Evolutionary conservation across 2,113 vertebrate species (phyloP).

Genomic region (Leucosticte australis): DNA sequence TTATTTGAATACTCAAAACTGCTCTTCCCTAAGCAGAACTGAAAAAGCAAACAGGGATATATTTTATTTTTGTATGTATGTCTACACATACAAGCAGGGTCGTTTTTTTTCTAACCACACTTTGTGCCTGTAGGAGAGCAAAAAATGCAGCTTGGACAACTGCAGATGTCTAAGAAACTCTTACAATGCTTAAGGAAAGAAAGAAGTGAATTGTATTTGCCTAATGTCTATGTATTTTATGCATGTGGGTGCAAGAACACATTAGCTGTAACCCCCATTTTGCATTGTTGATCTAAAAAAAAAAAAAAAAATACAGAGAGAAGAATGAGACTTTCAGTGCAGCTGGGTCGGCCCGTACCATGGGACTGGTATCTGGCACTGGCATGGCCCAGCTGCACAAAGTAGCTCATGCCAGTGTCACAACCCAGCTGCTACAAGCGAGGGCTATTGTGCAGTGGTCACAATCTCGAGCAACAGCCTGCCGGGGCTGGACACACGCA

Average conservation of each 20-base stretch:
- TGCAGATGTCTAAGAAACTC: background rate
- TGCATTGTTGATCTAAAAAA: background rate
- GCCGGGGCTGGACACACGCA: background rate
- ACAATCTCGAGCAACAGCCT: conserved; percentile 1
- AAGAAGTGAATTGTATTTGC: background rate
- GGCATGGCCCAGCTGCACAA: conserved; percentile 47
- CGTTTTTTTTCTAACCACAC: background rate
- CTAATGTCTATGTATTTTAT: background rate
- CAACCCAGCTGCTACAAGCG: background rate
- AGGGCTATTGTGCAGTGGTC: background rate
- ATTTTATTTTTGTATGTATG: background rate
- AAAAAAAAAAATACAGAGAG: background rate
- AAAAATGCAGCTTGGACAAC: background rate
- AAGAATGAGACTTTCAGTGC: conserved; percentile 56
- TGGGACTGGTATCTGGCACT: background rate
- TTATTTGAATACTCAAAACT: background rate
- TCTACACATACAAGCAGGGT: background rate
- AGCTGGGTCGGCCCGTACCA: conserved; percentile 62
- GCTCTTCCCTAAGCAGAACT: background rate
- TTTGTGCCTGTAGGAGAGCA: background rate
- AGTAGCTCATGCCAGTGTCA: conserved; percentile 40
- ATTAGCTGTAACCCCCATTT: background rate
- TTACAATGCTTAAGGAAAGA: background rate
- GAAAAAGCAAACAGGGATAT: background rate
- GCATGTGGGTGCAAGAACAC: background rate